Conservation (phyloP, 2,888 invertebrate species). For the Endomychus coccineus region DNA sequence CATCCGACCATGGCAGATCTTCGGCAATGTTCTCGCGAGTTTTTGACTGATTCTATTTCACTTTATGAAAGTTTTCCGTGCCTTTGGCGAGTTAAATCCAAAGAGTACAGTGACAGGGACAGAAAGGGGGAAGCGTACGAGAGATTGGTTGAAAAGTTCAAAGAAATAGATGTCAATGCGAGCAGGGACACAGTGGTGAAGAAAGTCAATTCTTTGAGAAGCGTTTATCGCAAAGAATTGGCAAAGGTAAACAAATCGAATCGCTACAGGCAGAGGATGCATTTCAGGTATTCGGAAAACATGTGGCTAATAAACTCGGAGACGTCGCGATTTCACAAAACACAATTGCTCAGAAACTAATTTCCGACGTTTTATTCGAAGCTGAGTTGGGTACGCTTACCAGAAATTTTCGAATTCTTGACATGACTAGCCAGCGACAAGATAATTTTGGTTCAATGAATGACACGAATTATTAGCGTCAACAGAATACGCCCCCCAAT, state of each 20-base stretch:
- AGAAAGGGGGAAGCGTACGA: too few species aligned
- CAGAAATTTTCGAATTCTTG: constrained; percentile 22
- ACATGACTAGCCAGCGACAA: constrained; percentile 20
- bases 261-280: constrained; percentile 20
- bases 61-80: too few species aligned
- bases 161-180: too few species aligned
- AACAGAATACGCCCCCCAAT: constrained; percentile 12
- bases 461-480: constrained; percentile 15
- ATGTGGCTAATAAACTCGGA: constrained; percentile 21
- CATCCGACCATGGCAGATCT: too few species aligned
- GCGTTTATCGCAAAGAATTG: too few species aligned
- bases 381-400: constrained; percentile 20
- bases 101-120: too few species aligned
- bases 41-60: too few species aligned
- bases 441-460: constrained; percentile 20
- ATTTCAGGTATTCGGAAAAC: constrained; percentile 21
- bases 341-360: constrained; percentile 14
- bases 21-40: too few species aligned
- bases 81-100: too few species aligned
- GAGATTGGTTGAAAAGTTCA: too few species aligned
- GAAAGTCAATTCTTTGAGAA: too few species aligned
- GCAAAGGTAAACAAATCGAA: constrained; percentile 16
- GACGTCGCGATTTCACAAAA: constrained; percentile 18
- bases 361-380: constrained; percentile 20
- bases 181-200: too few species aligned